Evolutionary conservation across 2,888 invertebrate species (phyloP).

Genomic region (Hedychridium roseum): DNA sequence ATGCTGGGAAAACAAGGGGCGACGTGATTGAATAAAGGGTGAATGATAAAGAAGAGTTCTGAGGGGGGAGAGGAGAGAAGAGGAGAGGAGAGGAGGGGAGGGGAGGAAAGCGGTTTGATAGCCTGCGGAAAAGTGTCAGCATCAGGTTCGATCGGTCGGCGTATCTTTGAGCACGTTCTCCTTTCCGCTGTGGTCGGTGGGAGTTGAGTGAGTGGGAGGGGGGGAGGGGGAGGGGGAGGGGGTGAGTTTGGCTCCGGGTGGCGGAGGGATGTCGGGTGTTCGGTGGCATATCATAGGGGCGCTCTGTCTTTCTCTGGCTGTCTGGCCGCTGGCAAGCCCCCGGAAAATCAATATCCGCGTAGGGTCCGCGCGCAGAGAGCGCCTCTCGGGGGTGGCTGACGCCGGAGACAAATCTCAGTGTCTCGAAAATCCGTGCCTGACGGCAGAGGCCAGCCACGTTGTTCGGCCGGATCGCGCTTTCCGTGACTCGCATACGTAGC

Average conservation of each 20-base stretch:
- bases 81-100: not conserved
- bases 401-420: conserved; percentile 59
- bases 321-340: too few species aligned
- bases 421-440: conserved; percentile 55
- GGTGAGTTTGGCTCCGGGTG: not conserved
- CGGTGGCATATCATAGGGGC: conserved; percentile 52
- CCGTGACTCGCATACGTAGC: too few species aligned
- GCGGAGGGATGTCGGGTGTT: conserved; percentile 22
- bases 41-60: conserved; percentile 9
- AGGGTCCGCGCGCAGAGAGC: conserved; percentile 55
- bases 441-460: conserved; percentile 26
- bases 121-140: too few species aligned
- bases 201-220: too few species aligned
- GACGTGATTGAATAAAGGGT: conserved; percentile 9
- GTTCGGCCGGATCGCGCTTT: too few species aligned
- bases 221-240: not conserved
- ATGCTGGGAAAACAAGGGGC: too few species aligned
- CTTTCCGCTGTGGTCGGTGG: too few species aligned
- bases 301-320: conserved; percentile 51
- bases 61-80: not conserved
- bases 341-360: conserved; percentile 60
- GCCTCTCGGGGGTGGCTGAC: conserved; percentile 54
- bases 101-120: not conserved
- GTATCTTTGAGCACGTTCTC: too few species aligned
- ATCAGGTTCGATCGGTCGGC: too few species aligned